Evolutionary conservation across 2,797 vertebrate genomes (phyloP).

Genomic region (Danio choprae): DNA sequence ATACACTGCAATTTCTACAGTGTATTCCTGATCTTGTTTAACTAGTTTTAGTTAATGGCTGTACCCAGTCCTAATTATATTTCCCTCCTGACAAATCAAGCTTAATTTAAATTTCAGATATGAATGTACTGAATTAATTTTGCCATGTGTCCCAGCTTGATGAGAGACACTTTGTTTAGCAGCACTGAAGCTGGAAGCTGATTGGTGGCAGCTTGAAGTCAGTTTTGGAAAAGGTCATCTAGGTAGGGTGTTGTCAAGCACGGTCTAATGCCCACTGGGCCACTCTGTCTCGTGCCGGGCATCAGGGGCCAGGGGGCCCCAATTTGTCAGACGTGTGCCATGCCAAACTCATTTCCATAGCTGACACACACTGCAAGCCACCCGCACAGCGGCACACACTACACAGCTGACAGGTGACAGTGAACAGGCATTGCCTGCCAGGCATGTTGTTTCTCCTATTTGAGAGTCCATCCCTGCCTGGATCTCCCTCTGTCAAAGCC

Average conservation of each 20-base stretch:
- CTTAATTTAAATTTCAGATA: no score
- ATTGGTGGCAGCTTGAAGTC: conserved; percentile 77
- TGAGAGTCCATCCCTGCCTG: conserved; percentile 57
- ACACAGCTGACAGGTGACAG: conserved; percentile 76
- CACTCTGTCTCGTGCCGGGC: conserved; percentile 67
- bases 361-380: conserved; percentile 51
- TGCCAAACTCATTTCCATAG: conserved; percentile 67
- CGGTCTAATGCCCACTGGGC: conserved; percentile 71
- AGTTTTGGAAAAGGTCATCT: conserved; percentile 82
- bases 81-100: not conserved
- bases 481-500: conserved; percentile 39
- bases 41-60: not conserved
- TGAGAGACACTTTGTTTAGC: conserved; percentile 61
- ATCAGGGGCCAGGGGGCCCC: conserved; percentile 67
- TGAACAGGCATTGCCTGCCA: conserved; percentile 75
- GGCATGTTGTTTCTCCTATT: conserved; percentile 68
- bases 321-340: conserved; percentile 74
- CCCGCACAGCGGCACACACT: conserved; percentile 65
- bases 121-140: not conserved
- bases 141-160: not conserved
- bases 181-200: conserved; percentile 71
- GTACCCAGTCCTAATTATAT: not conserved
- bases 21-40: not conserved
- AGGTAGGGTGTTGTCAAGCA: conserved; percentile 80
- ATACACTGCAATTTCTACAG: no score